Base-by-base conservation (phyloP, 2,888 invertebrate species). In the Caenorhabditis sp. region DNA sequence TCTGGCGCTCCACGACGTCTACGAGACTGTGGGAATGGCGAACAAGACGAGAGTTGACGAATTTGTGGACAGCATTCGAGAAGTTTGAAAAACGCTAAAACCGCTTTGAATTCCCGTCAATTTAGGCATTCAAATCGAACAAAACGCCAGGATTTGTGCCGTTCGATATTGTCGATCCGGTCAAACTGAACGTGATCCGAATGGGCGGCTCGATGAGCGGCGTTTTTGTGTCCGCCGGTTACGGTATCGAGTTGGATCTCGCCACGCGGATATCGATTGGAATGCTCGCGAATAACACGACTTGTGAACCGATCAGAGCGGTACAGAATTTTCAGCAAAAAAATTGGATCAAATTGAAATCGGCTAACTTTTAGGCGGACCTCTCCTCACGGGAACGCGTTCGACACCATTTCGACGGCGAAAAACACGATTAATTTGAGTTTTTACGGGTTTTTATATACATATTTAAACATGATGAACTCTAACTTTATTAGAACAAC, bases 221-320 rank as follows among this genome's bases (percentile, higher is more conserved):
- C 5, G 81, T 89, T 1, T 90, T 87, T 71, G 86, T 90, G 8
- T 90, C 90, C 0, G 80, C 89, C 39, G 90, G 90, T 22, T 89
- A 89, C 73, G 85, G 87, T 53, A 86, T 90, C 35, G 84, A 85
- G 20, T 73, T 89, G 37, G 85, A 87, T 11, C 78, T 86, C 7
- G 89, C 90, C 1, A 79, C 85, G 13, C 52, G 78, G 58, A 79
- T 89, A n/a, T 87, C 86, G 6, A 52, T 85, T 9, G 48, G 78
- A 41, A 85, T 85, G 43, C 79, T 82, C 22, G 24, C 30, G 4
- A 84, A 85, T 56, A 84, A 79, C 63, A 83, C 88, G 22, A 82
- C 89, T 15, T 88, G 89, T 8, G 89, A 89, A 62, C 90, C 90
- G 4, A 85, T 89, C 41, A 73, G 89, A 74, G 82, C 85, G 8